Evolutionary conservation across 2,888 invertebrate genomes (phyloP).

Genomic region (Hypena proboscidalis): DNA sequence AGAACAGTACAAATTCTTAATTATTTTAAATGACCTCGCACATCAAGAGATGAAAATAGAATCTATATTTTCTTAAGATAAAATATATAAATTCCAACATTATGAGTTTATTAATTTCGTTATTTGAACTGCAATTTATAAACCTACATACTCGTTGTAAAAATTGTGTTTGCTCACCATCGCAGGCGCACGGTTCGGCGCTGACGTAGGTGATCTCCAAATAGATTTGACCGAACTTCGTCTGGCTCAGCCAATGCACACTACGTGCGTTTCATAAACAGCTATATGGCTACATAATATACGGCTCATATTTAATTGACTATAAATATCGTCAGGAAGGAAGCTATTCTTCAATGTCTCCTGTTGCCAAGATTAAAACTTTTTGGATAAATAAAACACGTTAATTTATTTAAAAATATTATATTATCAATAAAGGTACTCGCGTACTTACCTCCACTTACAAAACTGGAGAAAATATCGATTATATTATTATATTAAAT

Average conservation of each 20-base stretch:
- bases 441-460: slow-evolving; percentile 68
- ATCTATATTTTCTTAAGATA: slow-evolving; percentile 37
- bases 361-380: slow-evolving; percentile 6
- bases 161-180: too few relatives aligned
- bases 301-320: slow-evolving; percentile 42
- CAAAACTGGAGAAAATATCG: slow-evolving; percentile 70
- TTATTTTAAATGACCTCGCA: slow-evolving; percentile 65
- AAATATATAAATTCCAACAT: slow-evolving; percentile 15
- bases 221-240: slow-evolving; percentile 68
- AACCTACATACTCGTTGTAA: too few relatives aligned
- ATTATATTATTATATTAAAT: slow-evolving; percentile 80
- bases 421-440: slow-evolving; percentile 77
- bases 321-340: slow-evolving; percentile 49
- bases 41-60: slow-evolving; percentile 43
- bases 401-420: slow-evolving; percentile 59
- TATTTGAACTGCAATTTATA: too few relatives aligned
- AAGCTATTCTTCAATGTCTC: slow-evolving; percentile 60
- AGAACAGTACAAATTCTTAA: slow-evolving; percentile 65
- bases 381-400: slow-evolving; percentile 53
- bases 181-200: slow-evolving; percentile 38
- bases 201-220: slow-evolving; percentile 65
- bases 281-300: slow-evolving; percentile 45
- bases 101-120: slow-evolving; percentile 12
- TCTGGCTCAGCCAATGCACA: slow-evolving; percentile 49
- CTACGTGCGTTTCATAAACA: slow-evolving; percentile 33